Conservation (phyloP, 2,113 vertebrate genomes). For the Melanerpes formicivorus region DNA sequence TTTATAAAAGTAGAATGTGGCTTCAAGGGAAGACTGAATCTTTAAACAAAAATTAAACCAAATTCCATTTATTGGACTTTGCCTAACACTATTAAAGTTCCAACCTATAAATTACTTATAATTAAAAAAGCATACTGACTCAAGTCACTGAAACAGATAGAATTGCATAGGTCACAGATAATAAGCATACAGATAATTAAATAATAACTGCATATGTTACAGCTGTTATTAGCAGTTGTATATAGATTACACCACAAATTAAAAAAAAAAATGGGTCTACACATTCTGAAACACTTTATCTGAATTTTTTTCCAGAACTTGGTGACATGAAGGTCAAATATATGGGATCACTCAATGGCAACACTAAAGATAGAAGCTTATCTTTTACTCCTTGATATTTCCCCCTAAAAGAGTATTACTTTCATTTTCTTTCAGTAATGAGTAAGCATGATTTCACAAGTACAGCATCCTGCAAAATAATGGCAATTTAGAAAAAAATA, state of each 20-base stretch:
- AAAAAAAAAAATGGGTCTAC: not conserved
- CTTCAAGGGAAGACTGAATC: too few species aligned
- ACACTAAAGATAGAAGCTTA: not conserved
- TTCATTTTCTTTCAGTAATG: not conserved
- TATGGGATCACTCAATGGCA: not conserved
- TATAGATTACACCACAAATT: not conserved
- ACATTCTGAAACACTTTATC: not conserved
- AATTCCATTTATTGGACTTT: not conserved
- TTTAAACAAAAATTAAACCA: not conserved
- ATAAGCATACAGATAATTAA: not conserved
- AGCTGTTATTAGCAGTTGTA: not conserved
- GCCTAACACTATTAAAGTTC: not conserved
- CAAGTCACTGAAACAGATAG: not conserved
- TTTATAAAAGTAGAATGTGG: too few species aligned
- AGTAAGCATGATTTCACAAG: not conserved
- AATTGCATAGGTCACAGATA: not conserved
- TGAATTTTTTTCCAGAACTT: not conserved
- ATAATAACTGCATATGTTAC: not conserved
- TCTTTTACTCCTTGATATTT: not conserved
- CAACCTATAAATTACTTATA: not conserved
- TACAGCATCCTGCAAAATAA: not conserved
- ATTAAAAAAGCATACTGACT: not conserved
- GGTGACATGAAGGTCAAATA: not conserved
- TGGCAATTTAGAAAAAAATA: not conserved
- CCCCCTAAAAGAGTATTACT: not conserved